Base-by-base conservation (phyloP, 2,113 vertebrate species). In the Ellobius talpinus region DNA sequence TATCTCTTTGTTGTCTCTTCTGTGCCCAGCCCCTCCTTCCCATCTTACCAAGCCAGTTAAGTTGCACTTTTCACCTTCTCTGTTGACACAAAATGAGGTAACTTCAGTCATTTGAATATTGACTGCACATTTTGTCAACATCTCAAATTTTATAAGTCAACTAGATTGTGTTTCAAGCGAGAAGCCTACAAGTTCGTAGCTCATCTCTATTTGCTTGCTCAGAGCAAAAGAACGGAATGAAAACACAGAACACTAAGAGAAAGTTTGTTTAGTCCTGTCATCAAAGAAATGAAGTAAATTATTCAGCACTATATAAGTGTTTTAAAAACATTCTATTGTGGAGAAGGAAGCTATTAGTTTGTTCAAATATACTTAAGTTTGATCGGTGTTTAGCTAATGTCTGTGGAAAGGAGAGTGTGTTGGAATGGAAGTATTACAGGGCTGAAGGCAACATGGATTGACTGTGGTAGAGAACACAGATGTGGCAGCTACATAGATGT, bases 21-120 rank as follows among this genome's bases (percentile, higher is more conserved):
- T 97, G 96, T 98, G 98, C 98, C 96, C 98, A 98, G 98, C 99
- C 98, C 98, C 98, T 98, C 99, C 98, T 98, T 98, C 98, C 97
- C 97, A 96, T 90, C 97, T 94, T 96, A 98, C 98, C 86, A 7
- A 98, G 98, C 98, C 98, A 98, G 98, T 98, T 98, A 97, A 98
- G 98, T 96, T 98, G 99, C 98, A 99, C 98, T 99, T 99, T 99
- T 99, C 98, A 99, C 98, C 99, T 98, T 98, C 98, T 98, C 95
- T 98, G 97, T 98, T 98, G 98, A 99, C 98, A 98, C 82, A 97
- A 99, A 99, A 99, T 99, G 99, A 99, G 99, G 99, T 97, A 98
- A 98, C 98, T 99, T 98, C 98, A 98, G 99, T 99, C 99, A 99
- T 99, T 99, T 99, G 98, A 98, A 99, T 99, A 98, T 99, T 99